phyloP scores from a whole-genome alignment of 2,888 invertebrate species.

The Tholera decimalis region DNA sequence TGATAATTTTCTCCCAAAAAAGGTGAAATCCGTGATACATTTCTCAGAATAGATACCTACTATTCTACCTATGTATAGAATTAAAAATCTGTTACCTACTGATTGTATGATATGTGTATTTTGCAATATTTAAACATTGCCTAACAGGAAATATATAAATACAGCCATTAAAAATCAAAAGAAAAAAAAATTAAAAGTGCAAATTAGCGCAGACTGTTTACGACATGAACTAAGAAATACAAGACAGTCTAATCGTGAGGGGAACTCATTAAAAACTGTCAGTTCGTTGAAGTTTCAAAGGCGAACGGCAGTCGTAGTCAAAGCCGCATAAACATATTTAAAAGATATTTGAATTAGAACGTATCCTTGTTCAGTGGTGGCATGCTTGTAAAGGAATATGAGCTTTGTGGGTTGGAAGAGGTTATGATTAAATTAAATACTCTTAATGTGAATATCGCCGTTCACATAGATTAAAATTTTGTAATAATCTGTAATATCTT shows the following conservation, averaged over 20 bases:
- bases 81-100: no score
- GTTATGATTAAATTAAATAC: conserved; percentile 20
- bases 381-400: neutral
- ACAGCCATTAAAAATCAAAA: conserved; percentile 33
- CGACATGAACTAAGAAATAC: conserved; percentile 31
- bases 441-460: neutral
- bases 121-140: no score
- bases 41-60: no score
- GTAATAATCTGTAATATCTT: neutral
- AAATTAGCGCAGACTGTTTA: conserved; percentile 36
- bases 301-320: conserved; percentile 35
- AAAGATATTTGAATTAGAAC: conserved; percentile 50
- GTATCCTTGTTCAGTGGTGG: conserved; percentile 24
- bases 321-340: conserved; percentile 36
- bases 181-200: conserved; percentile 4
- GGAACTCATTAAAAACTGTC: conserved; percentile 66
- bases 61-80: no score
- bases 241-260: conserved; percentile 55
- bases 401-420: neutral
- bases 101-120: no score
- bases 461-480: neutral
- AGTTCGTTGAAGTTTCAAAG: conserved; percentile 59
- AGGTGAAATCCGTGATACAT: no score
- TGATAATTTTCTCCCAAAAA: no score
- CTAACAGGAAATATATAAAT: conserved; percentile 17